Evolutionary conservation across 2,113 vertebrate genomes (phyloP).

Genomic region (Mormoops blainvillei): DNA sequence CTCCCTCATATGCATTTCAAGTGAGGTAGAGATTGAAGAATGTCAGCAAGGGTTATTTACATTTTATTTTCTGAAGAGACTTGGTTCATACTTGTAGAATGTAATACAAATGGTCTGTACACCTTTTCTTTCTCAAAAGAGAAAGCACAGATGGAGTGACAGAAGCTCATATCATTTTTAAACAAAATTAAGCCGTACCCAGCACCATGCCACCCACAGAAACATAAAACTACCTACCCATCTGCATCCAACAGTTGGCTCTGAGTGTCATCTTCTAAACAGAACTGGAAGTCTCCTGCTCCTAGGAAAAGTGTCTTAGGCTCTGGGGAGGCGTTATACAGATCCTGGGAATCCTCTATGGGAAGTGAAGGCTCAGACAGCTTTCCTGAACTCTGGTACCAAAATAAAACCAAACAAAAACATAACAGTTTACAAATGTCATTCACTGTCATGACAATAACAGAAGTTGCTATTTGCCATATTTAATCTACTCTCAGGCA

Average conservation of each 20-base stretch:
- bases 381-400: constrained; percentile 93
- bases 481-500: constrained; percentile 46
- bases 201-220: constrained; percentile 70
- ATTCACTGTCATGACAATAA: constrained; percentile 70
- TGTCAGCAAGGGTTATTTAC: constrained; percentile 36
- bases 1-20: neutral
- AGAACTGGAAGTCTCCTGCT: constrained; percentile 89
- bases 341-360: constrained; percentile 97
- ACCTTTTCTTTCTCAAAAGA: constrained; percentile 72
- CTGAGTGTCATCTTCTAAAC: constrained; percentile 94
- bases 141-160: constrained; percentile 71
- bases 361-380: constrained; percentile 95
- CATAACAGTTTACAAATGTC: constrained; percentile 67
- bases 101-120: constrained; percentile 47
- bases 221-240: constrained; percentile 84
- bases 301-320: constrained; percentile 84
- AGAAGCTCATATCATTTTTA: constrained; percentile 76
- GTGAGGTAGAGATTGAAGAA: constrained; percentile 22
- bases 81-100: constrained; percentile 54
- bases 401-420: constrained; percentile 71
- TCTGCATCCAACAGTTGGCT: constrained; percentile 97
- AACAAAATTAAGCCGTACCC: constrained; percentile 72
- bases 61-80: constrained; percentile 50
- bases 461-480: constrained; percentile 64
- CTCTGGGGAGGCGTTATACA: constrained; percentile 93